These are phyloP conservation scores for Etheostoma cragini DNA, from an alignment of 2,113 vertebrate species.

Conservation along the genomic window DNA sequence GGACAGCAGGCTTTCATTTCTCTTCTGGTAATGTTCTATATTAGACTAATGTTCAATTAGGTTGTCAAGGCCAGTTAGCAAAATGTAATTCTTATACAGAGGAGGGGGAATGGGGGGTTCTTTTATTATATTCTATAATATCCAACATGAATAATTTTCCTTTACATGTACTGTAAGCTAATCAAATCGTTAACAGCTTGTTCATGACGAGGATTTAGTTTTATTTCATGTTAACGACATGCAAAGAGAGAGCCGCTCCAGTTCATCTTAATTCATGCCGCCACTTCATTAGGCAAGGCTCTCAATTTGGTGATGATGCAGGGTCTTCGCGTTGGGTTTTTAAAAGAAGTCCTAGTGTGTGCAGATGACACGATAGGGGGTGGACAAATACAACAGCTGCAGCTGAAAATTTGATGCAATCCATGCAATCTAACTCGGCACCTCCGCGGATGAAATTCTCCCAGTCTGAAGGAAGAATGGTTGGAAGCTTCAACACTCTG, in stretches of 20 bases:
- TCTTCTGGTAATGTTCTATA: constrained; percentile 67
- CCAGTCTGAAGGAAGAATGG: neutral
- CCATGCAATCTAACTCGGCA: neutral
- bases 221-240: constrained; percentile 43
- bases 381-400: neutral
- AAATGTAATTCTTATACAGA: constrained; percentile 71
- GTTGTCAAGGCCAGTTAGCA: constrained; percentile 75
- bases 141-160: constrained; percentile 59
- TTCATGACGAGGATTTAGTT: constrained; percentile 59
- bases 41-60: constrained; percentile 78
- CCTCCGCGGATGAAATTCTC: neutral
- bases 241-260: constrained; percentile 29
- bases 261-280: constrained; percentile 40
- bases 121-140: constrained; percentile 65
- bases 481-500: neutral
- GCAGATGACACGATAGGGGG: neutral
- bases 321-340: neutral
- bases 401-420: neutral
- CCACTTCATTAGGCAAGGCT: constrained; percentile 35
- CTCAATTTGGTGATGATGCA: neutral
- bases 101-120: neutral
- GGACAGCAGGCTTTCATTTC: constrained; percentile 67
- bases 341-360: neutral
- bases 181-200: constrained; percentile 64
- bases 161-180: constrained; percentile 50